Conservation (phyloP, 2,113 vertebrate genomes). For the Gymnorhina tibicen region DNA sequence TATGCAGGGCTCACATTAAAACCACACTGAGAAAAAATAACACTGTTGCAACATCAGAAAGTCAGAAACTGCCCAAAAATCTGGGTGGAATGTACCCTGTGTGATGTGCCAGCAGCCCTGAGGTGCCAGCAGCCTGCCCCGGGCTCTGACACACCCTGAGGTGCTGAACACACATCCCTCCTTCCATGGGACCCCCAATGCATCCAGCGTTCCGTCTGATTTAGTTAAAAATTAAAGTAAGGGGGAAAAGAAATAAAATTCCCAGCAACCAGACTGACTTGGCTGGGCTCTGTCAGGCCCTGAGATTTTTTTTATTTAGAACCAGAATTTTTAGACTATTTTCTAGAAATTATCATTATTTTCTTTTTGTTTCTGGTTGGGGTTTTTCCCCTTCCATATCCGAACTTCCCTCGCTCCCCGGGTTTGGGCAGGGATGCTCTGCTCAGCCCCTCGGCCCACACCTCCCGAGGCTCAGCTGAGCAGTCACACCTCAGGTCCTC, state of each 20-base stretch:
- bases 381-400: fast-evolving
- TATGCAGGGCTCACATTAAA: neutral
- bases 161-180: neutral
- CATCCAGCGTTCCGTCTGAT: neutral
- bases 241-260: fast-evolving
- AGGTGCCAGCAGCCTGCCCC: neutral
- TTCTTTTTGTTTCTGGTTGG: too few relatives aligned
- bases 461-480: neutral
- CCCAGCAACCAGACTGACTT: neutral
- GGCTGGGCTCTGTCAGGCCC: neutral
- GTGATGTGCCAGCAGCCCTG: fast-evolving
- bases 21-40: neutral
- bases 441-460: neutral
- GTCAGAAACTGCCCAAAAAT: neutral
- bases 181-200: neutral
- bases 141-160: fast-evolving
- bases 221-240: neutral
- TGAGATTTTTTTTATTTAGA: neutral
- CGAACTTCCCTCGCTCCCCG: too few relatives aligned
- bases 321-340: neutral
- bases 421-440: neutral
- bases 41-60: neutral
- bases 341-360: neutral
- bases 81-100: neutral
- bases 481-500: neutral